Conservation (phyloP, 2,888 invertebrate genomes). For the Ceratothoa steindachneri region DNA sequence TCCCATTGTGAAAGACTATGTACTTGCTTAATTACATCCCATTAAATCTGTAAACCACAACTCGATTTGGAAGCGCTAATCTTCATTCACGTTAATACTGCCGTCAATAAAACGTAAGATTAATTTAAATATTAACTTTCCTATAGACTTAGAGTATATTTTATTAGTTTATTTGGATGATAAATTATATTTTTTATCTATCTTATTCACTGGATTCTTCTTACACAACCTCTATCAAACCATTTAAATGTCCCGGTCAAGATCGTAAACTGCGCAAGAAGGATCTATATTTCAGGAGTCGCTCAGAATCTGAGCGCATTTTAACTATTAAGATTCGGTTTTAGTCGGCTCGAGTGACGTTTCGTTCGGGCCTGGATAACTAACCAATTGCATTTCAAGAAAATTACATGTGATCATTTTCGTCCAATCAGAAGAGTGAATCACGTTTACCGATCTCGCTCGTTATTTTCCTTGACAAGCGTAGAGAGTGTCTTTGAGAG, state of each 20-base stretch:
- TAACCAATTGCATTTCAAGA: conserved; percentile 15
- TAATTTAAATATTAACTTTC: too few species aligned
- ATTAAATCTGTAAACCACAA: too few species aligned
- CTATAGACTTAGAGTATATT: too few species aligned
- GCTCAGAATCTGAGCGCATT: conserved; percentile 30
- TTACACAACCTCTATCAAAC: not conserved
- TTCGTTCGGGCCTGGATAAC: conserved; percentile 5
- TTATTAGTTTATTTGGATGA: too few species aligned
- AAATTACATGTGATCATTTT: conserved; percentile 23
- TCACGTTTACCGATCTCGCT: conserved; percentile 48
- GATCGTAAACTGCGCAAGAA: not conserved
- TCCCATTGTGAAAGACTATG: too few species aligned
- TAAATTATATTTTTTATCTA: too few species aligned
- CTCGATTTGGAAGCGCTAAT: too few species aligned
- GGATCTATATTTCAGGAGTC: conserved; percentile 7
- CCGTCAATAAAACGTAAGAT: too few species aligned
- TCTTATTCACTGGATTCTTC: too few species aligned
- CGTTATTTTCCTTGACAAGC: conserved; percentile 76
- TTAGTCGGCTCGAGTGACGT: conserved; percentile 30
- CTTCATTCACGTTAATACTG: too few species aligned
- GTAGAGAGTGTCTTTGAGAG: conserved; percentile 91
- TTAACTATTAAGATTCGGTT: conserved; percentile 38
- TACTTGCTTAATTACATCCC: too few species aligned
- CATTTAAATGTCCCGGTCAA: conserved; percentile 4
- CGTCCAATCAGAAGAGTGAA: conserved; percentile 20